Base-by-base conservation (phyloP, 2,113 vertebrate species). In the Anolis carolinensis region DNA sequence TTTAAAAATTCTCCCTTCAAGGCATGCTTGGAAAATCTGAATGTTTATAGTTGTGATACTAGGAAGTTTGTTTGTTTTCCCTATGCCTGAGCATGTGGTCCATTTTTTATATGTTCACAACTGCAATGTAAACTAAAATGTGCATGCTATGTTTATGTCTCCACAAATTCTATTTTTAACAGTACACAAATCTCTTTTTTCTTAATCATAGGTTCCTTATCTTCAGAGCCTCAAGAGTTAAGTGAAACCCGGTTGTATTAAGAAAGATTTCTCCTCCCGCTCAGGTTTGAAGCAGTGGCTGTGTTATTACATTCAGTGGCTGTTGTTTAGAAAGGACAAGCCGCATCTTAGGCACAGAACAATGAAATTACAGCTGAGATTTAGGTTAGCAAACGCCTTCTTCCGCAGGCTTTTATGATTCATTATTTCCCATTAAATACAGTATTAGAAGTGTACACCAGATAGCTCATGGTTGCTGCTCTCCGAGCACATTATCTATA, bases 341-440 rank as follows among this genome's bases (percentile, higher is more conserved):
- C 95, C 95, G 95, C 96, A 95, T 96, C 96, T 97, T 97, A 96
- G 95, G 96, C 95, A 91, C 95, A 97, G 95, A 97, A 97, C 97
- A 97, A 97, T 97, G 96, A 97, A 97, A 97, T 97, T 97, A 97
- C 96, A 96, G 96, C 96, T 96, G 96, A 97, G 97, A 97, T 97
- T 97, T 97, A 97, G 96, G 96, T 96, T 96, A 96, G 96, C 96
- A 96, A 97, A 97, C 95, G 95, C 94, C 95, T 88, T 95, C 96
- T 97, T 97, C 97, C 94, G 94, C 79, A 92, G 96, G 96, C 96
- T 96, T 97, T 97, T 97, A 97, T 97, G 96, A 97, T 97, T 97
- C 97, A 97, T 97, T 97, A 97, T 97, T 97, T 97, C 96, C 96
- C 96, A 97, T 97, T 97, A 97, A 97, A 97, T 97, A 97, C 96